Evolutionary conservation across 2,888 invertebrate species (phyloP).

Genomic region (Icerya purchasi): DNA sequence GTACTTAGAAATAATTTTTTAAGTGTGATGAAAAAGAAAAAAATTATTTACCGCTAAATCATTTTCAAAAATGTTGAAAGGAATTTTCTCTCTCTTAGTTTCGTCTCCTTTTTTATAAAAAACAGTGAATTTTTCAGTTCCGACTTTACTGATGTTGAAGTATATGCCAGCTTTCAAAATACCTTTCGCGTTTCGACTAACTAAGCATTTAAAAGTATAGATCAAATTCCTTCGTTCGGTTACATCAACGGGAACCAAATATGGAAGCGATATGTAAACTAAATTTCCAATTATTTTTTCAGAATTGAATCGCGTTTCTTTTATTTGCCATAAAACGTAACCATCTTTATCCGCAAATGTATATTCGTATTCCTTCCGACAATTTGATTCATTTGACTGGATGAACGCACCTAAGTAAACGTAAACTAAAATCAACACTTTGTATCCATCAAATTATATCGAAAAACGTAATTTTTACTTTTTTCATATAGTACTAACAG

Average conservation of each 20-base stretch:
- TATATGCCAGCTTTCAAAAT: slow-evolving; percentile 65
- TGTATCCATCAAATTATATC: no score
- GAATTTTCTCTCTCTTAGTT: slow-evolving; percentile 12
- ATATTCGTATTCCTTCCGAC: slow-evolving; percentile 49
- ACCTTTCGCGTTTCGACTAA: slow-evolving; percentile 64
- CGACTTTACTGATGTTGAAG: slow-evolving; percentile 42
- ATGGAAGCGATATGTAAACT: slow-evolving; percentile 57
- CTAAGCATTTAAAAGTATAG: slow-evolving; percentile 57
- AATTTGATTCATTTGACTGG: slow-evolving; percentile 31
- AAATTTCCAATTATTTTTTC: slow-evolving; percentile 43
- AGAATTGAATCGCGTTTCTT: slow-evolving; percentile 41
- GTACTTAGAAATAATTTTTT: slow-evolving; percentile 1
- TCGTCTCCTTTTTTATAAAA: slow-evolving; percentile 42
- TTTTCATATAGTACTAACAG: no score
- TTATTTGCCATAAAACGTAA: slow-evolving; percentile 70
- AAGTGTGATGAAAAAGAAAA: not conserved
- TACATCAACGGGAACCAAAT: slow-evolving; percentile 57
- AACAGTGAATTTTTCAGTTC: slow-evolving; percentile 37
- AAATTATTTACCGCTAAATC: slow-evolving; percentile 34
- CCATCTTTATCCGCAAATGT: slow-evolving; percentile 44
- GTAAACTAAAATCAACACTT: no score
- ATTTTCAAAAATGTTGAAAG: slow-evolving; percentile 1
- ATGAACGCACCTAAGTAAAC: slow-evolving; percentile 49
- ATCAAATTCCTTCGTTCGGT: slow-evolving; percentile 75
- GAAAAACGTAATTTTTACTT: no score